phyloP scores from a whole-genome alignment of 1,140 invertebrate species.

The Dreissena rostriformis region DNA sequence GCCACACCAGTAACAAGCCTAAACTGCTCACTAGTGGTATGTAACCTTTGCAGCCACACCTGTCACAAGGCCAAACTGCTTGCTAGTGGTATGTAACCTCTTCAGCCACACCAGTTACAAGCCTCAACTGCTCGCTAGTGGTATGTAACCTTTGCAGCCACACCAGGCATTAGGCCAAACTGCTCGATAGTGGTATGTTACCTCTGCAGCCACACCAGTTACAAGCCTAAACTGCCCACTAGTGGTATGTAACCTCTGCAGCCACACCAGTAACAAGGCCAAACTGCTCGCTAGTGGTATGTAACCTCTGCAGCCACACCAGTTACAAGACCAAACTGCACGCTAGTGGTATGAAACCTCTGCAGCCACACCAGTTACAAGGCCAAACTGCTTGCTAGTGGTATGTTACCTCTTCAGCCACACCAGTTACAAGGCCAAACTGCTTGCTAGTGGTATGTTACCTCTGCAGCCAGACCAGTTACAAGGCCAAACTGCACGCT shows the following conservation, averaged over 20 bases:
- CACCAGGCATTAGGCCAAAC: constrained; percentile 77
- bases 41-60: constrained; percentile 79
- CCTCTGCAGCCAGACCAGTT: constrained; percentile 77
- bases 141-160: constrained; percentile 74
- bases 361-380: constrained; percentile 72
- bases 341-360: constrained; percentile 72
- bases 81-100: constrained; percentile 78
- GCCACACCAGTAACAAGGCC: constrained; percentile 78
- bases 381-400: no score
- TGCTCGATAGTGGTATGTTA: constrained; percentile 79
- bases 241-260: constrained; percentile 78
- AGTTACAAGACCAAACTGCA: constrained; percentile 78
- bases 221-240: no score
- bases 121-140: constrained; percentile 78
- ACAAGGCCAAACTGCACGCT: constrained; percentile 78
- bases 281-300: constrained; percentile 79
- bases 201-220: no score
- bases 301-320: constrained; percentile 71
- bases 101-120: constrained; percentile 79
- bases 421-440: no score
- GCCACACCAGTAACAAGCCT: no score
- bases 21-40: no score
- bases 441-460: constrained; percentile 78
- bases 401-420: no score
- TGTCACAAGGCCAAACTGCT: constrained; percentile 78